Evolutionary conservation across 2,888 invertebrate species (phyloP), one percentile per base, ranked within the genome.

Genomic region (Drosophila aldrichi): DNA sequence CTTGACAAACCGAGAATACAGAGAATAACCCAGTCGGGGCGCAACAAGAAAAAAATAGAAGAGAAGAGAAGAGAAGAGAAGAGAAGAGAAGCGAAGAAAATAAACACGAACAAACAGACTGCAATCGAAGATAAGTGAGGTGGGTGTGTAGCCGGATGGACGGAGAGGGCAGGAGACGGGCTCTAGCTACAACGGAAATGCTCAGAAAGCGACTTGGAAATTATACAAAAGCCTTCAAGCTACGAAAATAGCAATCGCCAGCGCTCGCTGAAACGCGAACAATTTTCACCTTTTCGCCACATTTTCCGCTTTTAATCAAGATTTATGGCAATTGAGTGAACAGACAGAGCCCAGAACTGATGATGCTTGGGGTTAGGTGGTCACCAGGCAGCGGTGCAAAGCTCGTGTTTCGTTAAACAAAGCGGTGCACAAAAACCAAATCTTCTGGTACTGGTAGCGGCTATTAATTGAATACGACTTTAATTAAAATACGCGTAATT

Each of bases 281-380:
- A 84, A 87, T 88, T 87, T 82, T 79, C 87, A 87, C 86, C 89
- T 88, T 88, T 82, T 77, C 66, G 73, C 74, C 77, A 69, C 77
- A 74, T 79, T 86, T 86, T 86, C 75, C 81, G 73, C 70, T 80
- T 83, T 89, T 83, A 89, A 88, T 88, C 75, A 80, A 88, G 86
- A 89, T 88, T 88, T 88, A 88, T 84, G 86, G 69, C 89, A 87
- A 87, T 87, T 87, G 87, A 75, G 74, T 59, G 70, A 82, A 71
- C 61, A 56, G 77, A 74, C 69, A 67, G 64, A 71, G 48, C n/a
- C 29, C n/a, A 41, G 41, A 60, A 71, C 36, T 38, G 36, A 41
- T 61, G 43, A 44, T 41, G 49, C 32, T 44, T 40, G 59, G 32
- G 43, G 41, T 16, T 20, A 32, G 67, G 68, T 59, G 68, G 22